Percentiles rank a stretch among this genome's conserved stretches.
Conservation (phyloP, 2,888 invertebrate species). For the Netelia melanura region DNA sequence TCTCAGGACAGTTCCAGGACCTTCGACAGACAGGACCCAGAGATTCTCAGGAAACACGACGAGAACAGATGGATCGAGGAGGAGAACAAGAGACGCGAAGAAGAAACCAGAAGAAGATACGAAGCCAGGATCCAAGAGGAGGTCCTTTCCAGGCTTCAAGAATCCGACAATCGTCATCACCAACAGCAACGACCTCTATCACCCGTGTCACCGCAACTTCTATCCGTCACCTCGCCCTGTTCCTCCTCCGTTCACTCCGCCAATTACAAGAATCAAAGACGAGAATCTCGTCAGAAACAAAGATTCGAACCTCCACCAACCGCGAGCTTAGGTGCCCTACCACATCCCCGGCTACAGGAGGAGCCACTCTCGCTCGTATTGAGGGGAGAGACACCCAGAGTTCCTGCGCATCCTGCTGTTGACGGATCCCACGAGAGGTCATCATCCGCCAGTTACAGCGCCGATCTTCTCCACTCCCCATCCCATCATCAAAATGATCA, state of each 20-base stretch:
- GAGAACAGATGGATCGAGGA: conserved; percentile 59
- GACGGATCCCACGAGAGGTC: conserved; percentile 77
- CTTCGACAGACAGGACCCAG: conserved; percentile 27
- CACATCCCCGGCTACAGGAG: conserved; percentile 84
- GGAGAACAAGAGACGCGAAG: conserved; percentile 66
- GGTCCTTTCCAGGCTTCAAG: conserved; percentile 72
- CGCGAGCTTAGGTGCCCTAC: conserved; percentile 17
- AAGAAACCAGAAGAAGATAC: conserved; percentile 63
- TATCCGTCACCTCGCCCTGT: conserved; percentile 42
- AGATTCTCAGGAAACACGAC: conserved; percentile 41
- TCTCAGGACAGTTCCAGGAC: conserved; percentile 39
- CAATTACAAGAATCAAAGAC: conserved; percentile 67
- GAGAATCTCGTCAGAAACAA: conserved; percentile 72
- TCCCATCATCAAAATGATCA: conserved; percentile 75
- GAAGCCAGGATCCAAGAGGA: conserved; percentile 74
- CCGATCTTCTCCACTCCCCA: conserved; percentile 59
- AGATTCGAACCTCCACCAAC: conserved; percentile 72
- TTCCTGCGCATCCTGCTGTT: conserved; percentile 87
- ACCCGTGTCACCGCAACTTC: conserved; percentile 47
- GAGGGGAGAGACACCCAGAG: conserved; percentile 85
- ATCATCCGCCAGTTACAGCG: conserved; percentile 73
- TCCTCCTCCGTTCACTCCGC: conserved; percentile 56
- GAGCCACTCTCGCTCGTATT: conserved; percentile 89
- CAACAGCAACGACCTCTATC: conserved; percentile 44
- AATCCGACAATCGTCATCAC: conserved; percentile 57